phyloP scores from a whole-genome alignment of 2,113 vertebrate genomes.

The Oncorhynchus nerka region DNA sequence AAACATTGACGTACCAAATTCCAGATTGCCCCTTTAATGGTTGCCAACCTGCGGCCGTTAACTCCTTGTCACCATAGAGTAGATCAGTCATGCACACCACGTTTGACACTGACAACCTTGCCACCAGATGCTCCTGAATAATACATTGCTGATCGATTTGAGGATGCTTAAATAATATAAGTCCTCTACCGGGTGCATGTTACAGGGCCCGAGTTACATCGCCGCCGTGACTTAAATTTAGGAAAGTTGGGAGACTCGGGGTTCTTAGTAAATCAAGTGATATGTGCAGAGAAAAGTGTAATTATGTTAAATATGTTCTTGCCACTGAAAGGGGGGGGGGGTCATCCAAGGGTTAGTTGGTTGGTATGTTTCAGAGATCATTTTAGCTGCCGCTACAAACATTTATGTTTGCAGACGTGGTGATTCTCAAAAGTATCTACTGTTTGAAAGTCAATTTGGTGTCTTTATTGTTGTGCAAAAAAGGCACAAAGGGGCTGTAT shows the following conservation, averaged over 20 bases:
- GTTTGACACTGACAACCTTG: constrained; percentile 69
- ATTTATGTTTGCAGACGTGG: too few species aligned
- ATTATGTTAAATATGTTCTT: constrained; percentile 20
- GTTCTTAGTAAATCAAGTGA: constrained; percentile 52
- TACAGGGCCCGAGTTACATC: constrained; percentile 53
- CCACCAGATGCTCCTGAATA: constrained; percentile 71
- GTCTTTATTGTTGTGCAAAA: too few species aligned
- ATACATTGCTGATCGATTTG: constrained; percentile 70
- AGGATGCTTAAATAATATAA: constrained; percentile 71
- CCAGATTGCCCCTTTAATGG: constrained; percentile 22
- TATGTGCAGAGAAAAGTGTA: constrained; percentile 31
- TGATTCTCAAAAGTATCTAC: too few species aligned
- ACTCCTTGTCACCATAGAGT: constrained; percentile 49
- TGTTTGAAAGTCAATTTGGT: too few species aligned
- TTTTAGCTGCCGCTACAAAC: too few species aligned
- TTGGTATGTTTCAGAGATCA: background rate
- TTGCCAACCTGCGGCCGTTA: constrained; percentile 45
- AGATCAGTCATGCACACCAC: constrained; percentile 59
- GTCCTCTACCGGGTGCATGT: constrained; percentile 49
- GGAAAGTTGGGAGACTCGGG: constrained; percentile 45
- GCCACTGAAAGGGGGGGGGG: background rate
- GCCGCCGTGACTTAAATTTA: constrained; percentile 67
- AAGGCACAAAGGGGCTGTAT: too few species aligned
- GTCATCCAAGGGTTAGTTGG: too few species aligned
- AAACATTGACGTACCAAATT: background rate